Conservation (phyloP, 92 coral and sea anemone species). For the Palythoa grandiflora region DNA sequence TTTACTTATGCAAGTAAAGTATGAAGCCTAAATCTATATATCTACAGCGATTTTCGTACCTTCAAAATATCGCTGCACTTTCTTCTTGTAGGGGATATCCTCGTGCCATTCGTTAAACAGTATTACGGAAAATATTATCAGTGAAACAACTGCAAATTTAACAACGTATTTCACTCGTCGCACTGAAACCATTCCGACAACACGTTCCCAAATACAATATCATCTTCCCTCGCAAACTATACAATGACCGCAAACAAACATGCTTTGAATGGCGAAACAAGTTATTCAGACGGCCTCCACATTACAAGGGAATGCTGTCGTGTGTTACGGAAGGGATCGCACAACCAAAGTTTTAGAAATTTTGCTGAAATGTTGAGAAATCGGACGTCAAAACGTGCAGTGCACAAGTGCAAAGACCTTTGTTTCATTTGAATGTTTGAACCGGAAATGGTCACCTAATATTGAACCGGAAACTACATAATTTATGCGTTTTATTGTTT, state of each 20-base stretch:
- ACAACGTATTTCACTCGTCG: constrained; percentile 35
- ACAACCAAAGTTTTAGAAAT: no score
- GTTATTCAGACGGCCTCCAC: not conserved
- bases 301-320: not conserved
- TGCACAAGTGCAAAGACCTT: not conserved
- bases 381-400: not conserved
- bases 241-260: not conserved
- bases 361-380: no score
- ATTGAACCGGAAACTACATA: constrained; percentile 10
- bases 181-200: constrained; percentile 40
- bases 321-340: no score
- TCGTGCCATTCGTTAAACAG: constrained; percentile 31
- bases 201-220: not conserved
- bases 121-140: constrained; percentile 4
- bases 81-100: constrained; percentile 18
- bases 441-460: constrained; percentile 41
- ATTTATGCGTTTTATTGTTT: no score
- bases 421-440: not conserved
- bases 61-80: constrained; percentile 17
- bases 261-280: not conserved
- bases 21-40: not conserved
- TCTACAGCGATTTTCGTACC: not conserved
- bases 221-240: not conserved
- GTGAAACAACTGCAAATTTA: constrained; percentile 14
- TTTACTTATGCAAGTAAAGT: no score